Evolutionary conservation across 2,113 vertebrate genomes (phyloP).

Genomic region (Naja naja): DNA sequence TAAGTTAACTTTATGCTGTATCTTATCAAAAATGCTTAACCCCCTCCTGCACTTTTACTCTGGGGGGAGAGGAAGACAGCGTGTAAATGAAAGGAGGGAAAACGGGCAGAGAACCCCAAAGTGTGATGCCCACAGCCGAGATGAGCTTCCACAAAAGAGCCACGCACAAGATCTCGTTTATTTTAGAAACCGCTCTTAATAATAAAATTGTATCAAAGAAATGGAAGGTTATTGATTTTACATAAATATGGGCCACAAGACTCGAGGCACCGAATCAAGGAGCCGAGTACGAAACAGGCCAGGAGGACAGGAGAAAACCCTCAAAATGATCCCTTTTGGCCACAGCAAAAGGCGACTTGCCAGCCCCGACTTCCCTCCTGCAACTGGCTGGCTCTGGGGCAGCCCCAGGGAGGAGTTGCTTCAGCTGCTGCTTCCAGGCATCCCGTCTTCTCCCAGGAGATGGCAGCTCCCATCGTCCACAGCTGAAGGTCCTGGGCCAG

Average conservation of each 20-base stretch:
- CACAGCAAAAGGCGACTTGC: not conserved
- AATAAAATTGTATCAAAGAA: not conserved
- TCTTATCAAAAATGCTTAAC: not conserved
- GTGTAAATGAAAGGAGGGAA: not conserved
- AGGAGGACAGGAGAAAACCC: not conserved
- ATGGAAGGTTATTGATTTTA: not conserved
- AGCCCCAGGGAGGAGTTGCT: accelerated
- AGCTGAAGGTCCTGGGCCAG: conserved; percentile 75
- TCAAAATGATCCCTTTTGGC: not conserved
- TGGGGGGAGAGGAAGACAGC: not conserved
- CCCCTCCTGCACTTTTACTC: not conserved
- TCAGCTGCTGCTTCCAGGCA: conserved; percentile 63
- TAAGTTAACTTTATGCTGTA: not conserved
- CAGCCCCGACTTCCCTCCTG: not conserved
- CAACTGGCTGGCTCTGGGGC: not conserved
- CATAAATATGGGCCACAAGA: not conserved
- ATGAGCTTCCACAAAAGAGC: not conserved
- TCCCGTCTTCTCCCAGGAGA: conserved; percentile 72
- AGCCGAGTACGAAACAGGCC: not conserved
- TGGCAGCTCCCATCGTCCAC: conserved; percentile 66
- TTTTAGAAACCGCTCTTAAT: not conserved
- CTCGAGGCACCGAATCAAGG: not conserved
- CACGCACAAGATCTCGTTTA: not conserved
- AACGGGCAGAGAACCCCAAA: not conserved
- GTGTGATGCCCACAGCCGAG: not conserved